These are phyloP conservation scores for Leptopilina syphax DNA, from an alignment of 2,888 invertebrate species.

Conservation along the genomic window DNA sequence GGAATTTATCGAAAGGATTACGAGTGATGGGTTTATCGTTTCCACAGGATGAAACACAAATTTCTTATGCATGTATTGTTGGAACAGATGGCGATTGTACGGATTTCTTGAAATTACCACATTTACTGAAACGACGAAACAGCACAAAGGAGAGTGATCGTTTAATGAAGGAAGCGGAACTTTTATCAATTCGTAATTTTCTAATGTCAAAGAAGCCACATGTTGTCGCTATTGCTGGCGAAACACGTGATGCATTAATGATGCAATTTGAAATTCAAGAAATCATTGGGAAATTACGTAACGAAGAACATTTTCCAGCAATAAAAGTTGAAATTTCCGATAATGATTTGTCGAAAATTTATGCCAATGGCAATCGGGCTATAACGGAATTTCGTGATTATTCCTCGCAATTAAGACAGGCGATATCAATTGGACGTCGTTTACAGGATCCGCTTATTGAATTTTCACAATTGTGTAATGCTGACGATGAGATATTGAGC, in stretches of 20 bases:
- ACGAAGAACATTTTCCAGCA: constrained; percentile 91
- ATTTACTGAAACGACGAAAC: constrained; percentile 89
- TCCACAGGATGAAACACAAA: constrained; percentile 89
- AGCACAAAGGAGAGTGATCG: constrained; percentile 84
- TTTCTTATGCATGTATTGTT: constrained; percentile 91
- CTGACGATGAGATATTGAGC: constrained; percentile 97
- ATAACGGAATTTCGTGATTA: constrained; percentile 94
- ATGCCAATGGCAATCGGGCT: constrained; percentile 93
- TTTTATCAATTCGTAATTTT: constrained; percentile 86
- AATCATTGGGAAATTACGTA: constrained; percentile 85
- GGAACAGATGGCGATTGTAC: constrained; percentile 93
- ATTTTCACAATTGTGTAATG: constrained; percentile 95
- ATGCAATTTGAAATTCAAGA: constrained; percentile 87
- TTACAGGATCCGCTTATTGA: constrained; percentile 97
- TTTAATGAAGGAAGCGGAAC: constrained; percentile 82
- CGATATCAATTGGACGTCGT: constrained; percentile 93
- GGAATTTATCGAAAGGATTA: constrained; percentile 91
- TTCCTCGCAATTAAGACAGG: constrained; percentile 92
- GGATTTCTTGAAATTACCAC: constrained; percentile 92
- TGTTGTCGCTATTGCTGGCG: constrained; percentile 93
- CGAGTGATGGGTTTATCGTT: constrained; percentile 93
- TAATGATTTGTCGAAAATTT: constrained; percentile 95
- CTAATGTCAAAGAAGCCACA: constrained; percentile 95
- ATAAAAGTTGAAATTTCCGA: constrained; percentile 95
- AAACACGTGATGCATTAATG: constrained; percentile 91